Evolutionary conservation across 2,113 vertebrate genomes (phyloP), one percentile per base, ranked within the genome.

Genomic region (Lasiurus borealis): DNA sequence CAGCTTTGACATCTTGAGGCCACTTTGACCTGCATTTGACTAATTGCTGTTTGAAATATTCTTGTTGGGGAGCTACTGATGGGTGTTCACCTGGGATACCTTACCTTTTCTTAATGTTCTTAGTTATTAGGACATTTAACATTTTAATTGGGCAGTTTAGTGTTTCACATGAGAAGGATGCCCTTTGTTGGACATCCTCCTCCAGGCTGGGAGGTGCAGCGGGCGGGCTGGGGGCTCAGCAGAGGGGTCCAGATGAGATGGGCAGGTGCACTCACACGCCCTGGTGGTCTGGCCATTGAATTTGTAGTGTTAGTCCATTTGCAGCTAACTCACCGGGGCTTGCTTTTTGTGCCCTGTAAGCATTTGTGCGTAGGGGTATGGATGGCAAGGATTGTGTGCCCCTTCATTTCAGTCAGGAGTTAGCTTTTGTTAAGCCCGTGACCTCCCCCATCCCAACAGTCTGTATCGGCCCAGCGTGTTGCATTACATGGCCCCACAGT

Each of bases 341-440:
- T 2, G 11, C 23, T 69, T 29, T 44, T 19, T 3, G 3, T 23
- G 25, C 5, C 84, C 25, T n/a, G 8, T 13, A 25, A 13, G 31
- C 5, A 9, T 19, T 27, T 14, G 21, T 7, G 1, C 6, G 18
- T 8, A 16, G 16, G 23, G 75, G 0, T 4, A 0, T 15, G n/a
- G 50, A 8, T 34, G 36, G 68, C 8, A 40, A n/a, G 81, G 59
- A 8, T 21, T 1, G 23, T 3, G 19, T 8, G 3, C 46, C n/a
- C n/a, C 10, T 3, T 5, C 3, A 4, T 15, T 12, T 25, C 3
- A 2, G 2, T 23, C 68, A 23, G 15, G 76, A 31, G 31, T n/a
- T 1, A 10, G n/a, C 16, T 36, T 57, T 44, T 59, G 23, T 54
- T 25, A 29, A 4, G 46, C 8, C 0, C 0, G 0, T 44, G 5